Base-by-base conservation (phyloP, 1,140 invertebrate genomes). In the Rhopalosiphum padi region DNA sequence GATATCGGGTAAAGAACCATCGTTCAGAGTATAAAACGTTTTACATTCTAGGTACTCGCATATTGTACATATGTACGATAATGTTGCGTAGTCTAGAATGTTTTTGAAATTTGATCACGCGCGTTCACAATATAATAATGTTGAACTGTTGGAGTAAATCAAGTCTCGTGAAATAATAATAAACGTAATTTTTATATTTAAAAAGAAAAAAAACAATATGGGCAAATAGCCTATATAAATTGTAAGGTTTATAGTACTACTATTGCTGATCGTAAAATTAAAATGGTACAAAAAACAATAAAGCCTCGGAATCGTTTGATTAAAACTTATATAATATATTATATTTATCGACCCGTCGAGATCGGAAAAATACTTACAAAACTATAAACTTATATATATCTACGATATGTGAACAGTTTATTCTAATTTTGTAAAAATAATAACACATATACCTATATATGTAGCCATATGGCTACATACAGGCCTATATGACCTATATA, bases 81-180 rank as follows among this genome's bases (percentile, higher is more conserved):
- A 30, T 46, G 11, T 22, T n/a, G 41, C 25, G 37, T 43, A 21
- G 83, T 25, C 41, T 46, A 41, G 25, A 86, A 77, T 87, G 23
- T 23, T 89, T 89, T 89, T 53, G 87, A 89, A 89, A 89, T 89
- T 89, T 51, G 87, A 89, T 89, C 87, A 53, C 48, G n/a, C 85
- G 85, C 30, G 8, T 25, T 46, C 23, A 46, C 43, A 86, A n/a
- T 86, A 48, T 86, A 86, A 46, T 86, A 37, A 83, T 83, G 82
- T 83, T 37, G 82, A 18, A 2, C 35, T 83, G 41, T 41, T 41
- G 21, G 7, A 41, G 35, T 85, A 41, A 41, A 41, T 85, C 37
- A 37, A 41, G 41, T 25, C 23, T 46, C 11, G 37, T 23, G 37
- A 9, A 85, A 86, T 43, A 25, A 43, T 25, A 86, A 43, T 43